phyloP scores from a whole-genome alignment of 2,888 invertebrate species.

The Merodon equestris region DNA sequence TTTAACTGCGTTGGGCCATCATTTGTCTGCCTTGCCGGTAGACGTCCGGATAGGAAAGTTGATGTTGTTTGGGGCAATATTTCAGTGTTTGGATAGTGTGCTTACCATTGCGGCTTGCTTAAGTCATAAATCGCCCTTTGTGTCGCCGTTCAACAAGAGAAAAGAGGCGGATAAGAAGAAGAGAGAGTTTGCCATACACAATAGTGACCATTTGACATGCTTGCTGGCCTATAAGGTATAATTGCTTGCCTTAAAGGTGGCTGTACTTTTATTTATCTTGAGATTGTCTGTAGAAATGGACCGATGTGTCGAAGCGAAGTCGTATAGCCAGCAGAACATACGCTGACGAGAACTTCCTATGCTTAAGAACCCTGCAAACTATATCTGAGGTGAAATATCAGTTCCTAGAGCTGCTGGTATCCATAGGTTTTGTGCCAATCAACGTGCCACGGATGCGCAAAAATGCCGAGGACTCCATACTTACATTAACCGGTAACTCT shows the following conservation, averaged over 20 bases:
- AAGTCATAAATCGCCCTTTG: conserved; percentile 89
- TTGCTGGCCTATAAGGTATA: conserved; percentile 90
- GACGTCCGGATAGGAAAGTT: conserved; percentile 95
- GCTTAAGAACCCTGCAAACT: conserved; percentile 89
- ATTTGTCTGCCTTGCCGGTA: conserved; percentile 92
- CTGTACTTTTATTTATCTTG: neutral
- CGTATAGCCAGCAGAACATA: conserved; percentile 87
- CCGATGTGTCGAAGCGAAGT: conserved; percentile 84
- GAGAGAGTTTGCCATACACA: conserved; percentile 86
- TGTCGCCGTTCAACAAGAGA: conserved; percentile 86
- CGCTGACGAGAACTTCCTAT: conserved; percentile 91
- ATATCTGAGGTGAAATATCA: conserved; percentile 93
- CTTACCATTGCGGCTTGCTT: conserved; percentile 93
- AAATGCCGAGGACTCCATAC: conserved; percentile 81
- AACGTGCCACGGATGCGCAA: conserved; percentile 80
- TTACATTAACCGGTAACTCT: conserved; percentile 82
- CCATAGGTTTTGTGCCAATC: conserved; percentile 89
- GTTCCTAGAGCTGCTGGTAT: conserved; percentile 85
- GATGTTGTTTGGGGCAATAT: conserved; percentile 93
- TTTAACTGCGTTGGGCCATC: conserved; percentile 91
- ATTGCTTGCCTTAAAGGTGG: neutral
- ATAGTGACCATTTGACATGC: conserved; percentile 94
- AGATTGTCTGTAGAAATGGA: conserved; percentile 84
- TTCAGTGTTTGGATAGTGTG: conserved; percentile 94
- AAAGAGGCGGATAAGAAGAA: conserved; percentile 86